Evolutionary conservation across 1,140 invertebrate genomes (phyloP), one percentile per base, ranked within the genome.

Genomic region (Hormaphis cornu): DNA sequence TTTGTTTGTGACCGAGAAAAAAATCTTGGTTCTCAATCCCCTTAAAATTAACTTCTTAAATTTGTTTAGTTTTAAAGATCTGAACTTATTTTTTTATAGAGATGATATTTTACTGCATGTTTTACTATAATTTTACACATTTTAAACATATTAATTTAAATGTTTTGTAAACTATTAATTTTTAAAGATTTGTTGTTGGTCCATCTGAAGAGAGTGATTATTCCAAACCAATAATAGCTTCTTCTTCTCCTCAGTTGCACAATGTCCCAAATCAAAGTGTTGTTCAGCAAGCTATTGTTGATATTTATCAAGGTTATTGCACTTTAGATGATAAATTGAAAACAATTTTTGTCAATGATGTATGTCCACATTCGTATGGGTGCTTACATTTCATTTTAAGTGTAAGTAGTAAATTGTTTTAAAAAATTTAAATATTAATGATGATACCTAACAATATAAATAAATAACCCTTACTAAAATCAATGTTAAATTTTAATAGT

Each of bases 351-450:
- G n/a, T 48, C 20, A 69, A 28, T 75, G 30, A 72, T 10, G 75
- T 77, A 3, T 88, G 86, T 75, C 81, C 82, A 42, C 86, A 88
- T 78, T 80, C 82, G 53, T 75, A 82, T 56, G 84, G 84, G 74
- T 88, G 86, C 76, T 71, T 80, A 22, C 76, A 81, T 74, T 85
- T 87, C 74, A 75, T 81, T 26, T 70, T 85, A 56, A 75, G 79
- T 72, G 83, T 85, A 76, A 76, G 74, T 35, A 48, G 46, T 48
- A 46, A 9, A 26, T 42, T 18, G 16, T 52, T 10, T 53, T 53
- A 18, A 20, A 33, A 53, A 20, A 10, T 28, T 12, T 54, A 18
- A 1, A 8, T 9, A 10, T 37, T 37, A 12, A 12, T 37, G 3
- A 35, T 33, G n/a, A n/a, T n/a, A n/a, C n/a, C n/a, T n/a, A n/a